Evolutionary conservation across 2,797 vertebrate species (phyloP), one percentile per base, ranked within the genome.

Genomic region (Enteromius unitaeniatus): DNA sequence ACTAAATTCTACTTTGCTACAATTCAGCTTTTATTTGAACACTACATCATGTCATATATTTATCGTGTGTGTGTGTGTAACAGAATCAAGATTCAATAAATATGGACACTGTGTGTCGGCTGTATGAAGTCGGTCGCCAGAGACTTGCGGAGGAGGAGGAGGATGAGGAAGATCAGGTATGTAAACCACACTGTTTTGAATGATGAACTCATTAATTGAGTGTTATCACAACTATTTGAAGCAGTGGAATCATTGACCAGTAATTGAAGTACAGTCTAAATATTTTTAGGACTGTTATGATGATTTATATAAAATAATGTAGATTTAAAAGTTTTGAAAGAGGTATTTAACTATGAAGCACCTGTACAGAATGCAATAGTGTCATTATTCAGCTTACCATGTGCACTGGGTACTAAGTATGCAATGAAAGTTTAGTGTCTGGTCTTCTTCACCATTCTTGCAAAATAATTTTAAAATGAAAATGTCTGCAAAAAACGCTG

Each of bases 81-180:
- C 89, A 99, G 98, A 99, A 99, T 88, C 98, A 99, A 91, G 98
- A 99, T 90, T 95, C 97, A 1, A 95, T 98, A 81, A 99, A 99
- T 92, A 99, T 98, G 87, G 98, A 99, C 92, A 99, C 98, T 0
- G 97, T 99, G 49, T 99, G 98, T 90, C 94, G 98, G 47, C 95
- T 99, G 1, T 99, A 99, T 83, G 98, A 99, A 91, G 98, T 99
- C 78, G 98, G 98, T 40, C 94, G 98, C 70, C 98, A 99, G 90
- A 96, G 98, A 53, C 93, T 99, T 84, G 98, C 98, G 21, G 98
- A 99, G 90, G 98, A 99, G 88, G 97, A 99, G 84, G 98, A 99
- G 86, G 98, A 99, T 74, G 98, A 99, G 86, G 97, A 98, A 82
- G 98, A 99, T 91, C 98, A 99, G 97, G 98, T 99, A 31, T 19